Percentiles rank a stretch among this genome's conserved stretches.
phyloP scores from a whole-genome alignment of 1,140 invertebrate species.

The Diorhabda carinulata region DNA sequence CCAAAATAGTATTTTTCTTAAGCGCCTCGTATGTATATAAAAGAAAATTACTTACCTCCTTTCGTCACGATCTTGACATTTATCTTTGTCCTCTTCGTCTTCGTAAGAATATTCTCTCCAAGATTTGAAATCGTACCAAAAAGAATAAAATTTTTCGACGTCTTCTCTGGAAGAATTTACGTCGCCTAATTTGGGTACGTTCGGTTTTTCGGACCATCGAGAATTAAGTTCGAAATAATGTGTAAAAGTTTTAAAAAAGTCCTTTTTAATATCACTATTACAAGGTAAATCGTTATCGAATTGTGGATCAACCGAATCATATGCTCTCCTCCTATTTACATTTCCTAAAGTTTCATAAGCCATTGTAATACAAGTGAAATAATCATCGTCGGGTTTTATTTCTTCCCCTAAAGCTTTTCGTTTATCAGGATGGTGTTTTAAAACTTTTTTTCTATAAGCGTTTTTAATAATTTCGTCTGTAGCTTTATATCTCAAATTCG shows the following conservation, averaged over 20 bases:
- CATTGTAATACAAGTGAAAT: conserved; percentile 99
- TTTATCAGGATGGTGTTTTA: conserved; percentile 98
- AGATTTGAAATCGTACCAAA: conserved; percentile 97
- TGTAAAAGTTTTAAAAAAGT: conserved; percentile 77
- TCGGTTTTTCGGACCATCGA: conserved; percentile 86
- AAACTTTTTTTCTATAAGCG: conserved; percentile 87
- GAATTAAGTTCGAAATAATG: conserved; percentile 83
- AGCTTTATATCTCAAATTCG: conserved; percentile 69
- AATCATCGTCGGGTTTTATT: conserved; percentile 83
- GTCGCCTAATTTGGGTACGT: conserved; percentile 82
- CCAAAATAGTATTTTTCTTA: no score
- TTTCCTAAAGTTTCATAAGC: conserved; percentile 90
- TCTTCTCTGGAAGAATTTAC: conserved; percentile 64
- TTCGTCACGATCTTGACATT: conserved; percentile 93
- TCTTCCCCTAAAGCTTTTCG: conserved; percentile 83
- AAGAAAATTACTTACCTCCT: conserved; percentile 74
- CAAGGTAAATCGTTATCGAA: conserved; percentile 88
- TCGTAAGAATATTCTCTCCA: conserved; percentile 99
- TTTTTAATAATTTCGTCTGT: conserved; percentile 89
- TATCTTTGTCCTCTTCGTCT: conserved; percentile 98
- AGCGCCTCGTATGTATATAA: no score
- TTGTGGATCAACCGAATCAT: conserved; percentile 92
- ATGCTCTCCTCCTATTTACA: conserved; percentile 76
- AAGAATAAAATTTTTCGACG: conserved; percentile 83
- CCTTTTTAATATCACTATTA: conserved; percentile 69